phyloP scores from a whole-genome alignment of 2,113 vertebrate genomes.

The Neogale vison region DNA sequence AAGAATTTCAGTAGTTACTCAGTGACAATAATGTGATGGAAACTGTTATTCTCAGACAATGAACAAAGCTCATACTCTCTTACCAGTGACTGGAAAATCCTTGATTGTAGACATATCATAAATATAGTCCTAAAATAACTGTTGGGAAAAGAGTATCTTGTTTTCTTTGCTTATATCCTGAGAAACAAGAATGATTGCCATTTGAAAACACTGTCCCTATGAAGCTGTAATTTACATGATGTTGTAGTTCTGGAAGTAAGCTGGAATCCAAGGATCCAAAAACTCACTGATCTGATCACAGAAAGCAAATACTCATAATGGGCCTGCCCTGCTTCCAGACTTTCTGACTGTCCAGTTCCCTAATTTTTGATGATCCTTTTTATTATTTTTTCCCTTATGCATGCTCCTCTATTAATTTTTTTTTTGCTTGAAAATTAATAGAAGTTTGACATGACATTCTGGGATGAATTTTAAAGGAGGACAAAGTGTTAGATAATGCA shows the following conservation, averaged over 20 bases:
- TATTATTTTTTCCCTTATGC: neutral
- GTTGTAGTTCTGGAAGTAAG: neutral
- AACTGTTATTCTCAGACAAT: neutral
- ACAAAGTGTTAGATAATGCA: neutral
- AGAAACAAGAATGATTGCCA: neutral
- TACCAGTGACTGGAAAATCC: neutral
- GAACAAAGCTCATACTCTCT: neutral
- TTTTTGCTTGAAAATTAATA: conserved; percentile 1
- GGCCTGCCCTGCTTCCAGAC: neutral
- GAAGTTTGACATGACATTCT: neutral
- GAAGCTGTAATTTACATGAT: neutral
- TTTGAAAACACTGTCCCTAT: neutral
- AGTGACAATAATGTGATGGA: neutral
- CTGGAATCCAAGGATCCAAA: neutral
- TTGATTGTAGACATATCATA: neutral
- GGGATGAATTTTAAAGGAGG: neutral
- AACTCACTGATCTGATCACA: neutral
- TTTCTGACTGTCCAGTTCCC: neutral
- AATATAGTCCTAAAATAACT: neutral
- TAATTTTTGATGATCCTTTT: neutral
- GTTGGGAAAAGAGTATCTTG: neutral
- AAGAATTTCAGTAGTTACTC: neutral
- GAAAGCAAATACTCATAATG: neutral
- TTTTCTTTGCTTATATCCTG: neutral
- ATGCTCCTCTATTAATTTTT: neutral